Base-by-base conservation (phyloP, 2,113 vertebrate species). In the Rhinogobius similis region DNA sequence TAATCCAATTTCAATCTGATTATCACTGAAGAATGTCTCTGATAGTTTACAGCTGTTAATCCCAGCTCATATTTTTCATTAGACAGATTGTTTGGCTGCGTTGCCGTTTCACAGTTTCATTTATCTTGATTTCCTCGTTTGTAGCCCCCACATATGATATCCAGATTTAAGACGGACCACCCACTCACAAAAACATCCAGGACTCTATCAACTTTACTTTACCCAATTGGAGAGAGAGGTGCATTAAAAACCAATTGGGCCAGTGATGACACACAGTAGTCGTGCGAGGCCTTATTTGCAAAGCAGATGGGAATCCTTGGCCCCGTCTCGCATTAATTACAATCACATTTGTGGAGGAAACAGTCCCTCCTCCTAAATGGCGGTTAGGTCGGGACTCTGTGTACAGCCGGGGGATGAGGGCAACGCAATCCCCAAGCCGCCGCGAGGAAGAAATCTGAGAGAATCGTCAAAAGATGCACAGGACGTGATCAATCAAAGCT, bases 241-340 rank as follows among this genome's bases (percentile, higher is more conserved):
- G 24, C 85, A 87, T 90, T 90, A 89, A 89, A 91, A 91, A 65
- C 81, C 43, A 84, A 88, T 91, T 82, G 67, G 80, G 26, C 81
- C 63, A 56, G 87, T 72, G 84, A 84, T 83, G 87, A 89, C 87
- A 88, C 83, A 90, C 87, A 68, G 90, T 90, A 90, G 88, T 88
- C 82, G 72, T 81, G 84, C 84, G 55, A 67, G 67, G 68, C 73
- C 66, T 87, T 91, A 91, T 90, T 90, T 84, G 78, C 78, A 90
- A 90, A 90, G 88, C 90, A 91, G 91, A 93, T 93, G 90, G 87
- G 78, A 79, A 84, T 79, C 87, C 83, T 90, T 91, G 90, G 91
- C 89, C 55, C 83, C 64, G 83, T 82, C 85, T 83, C 26, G 81
- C 87, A 90, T 92, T 90, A 92, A 91, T 91, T 91, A 84, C 84